Percentiles rank a stretch among this genome's conserved stretches.
These are phyloP conservation scores for Hucho hucho DNA, from an alignment of 2,113 vertebrate species.

Conservation along the genomic window DNA sequence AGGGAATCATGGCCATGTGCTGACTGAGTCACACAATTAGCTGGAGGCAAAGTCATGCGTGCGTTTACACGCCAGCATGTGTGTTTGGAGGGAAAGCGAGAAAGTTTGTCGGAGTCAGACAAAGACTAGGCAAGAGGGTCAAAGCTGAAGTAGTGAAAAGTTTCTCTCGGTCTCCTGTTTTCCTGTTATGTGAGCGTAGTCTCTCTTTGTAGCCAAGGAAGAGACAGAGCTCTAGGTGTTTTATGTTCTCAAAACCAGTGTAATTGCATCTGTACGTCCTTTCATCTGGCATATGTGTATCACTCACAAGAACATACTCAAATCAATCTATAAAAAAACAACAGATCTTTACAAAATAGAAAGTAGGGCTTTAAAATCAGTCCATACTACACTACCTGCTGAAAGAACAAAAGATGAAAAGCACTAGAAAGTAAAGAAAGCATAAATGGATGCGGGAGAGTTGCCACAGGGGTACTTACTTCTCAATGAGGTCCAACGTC, in stretches of 20 bases:
- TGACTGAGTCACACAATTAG: not conserved
- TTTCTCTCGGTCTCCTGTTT: too few relatives aligned
- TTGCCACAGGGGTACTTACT: constrained; percentile 77
- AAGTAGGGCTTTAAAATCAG: constrained; percentile 59
- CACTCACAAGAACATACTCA: not conserved
- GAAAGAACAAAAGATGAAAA: constrained; percentile 19
- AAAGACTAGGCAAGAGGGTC: not conserved
- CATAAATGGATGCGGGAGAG: not conserved
- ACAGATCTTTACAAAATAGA: constrained; percentile 45
- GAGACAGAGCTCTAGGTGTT: too few relatives aligned
- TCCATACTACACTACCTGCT: constrained; percentile 41
- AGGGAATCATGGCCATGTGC: not conserved
- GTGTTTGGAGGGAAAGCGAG: not conserved
- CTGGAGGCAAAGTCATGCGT: not conserved
- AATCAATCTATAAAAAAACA: not conserved
- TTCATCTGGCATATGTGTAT: too few relatives aligned
- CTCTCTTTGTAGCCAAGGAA: too few relatives aligned
- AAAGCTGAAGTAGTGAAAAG: not conserved
- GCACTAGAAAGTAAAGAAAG: not conserved
- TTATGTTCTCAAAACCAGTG: too few relatives aligned
- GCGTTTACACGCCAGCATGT: not conserved
- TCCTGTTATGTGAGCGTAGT: too few relatives aligned
- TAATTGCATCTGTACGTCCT: too few relatives aligned
- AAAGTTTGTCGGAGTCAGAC: not conserved
- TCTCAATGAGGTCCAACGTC: constrained; percentile 97